Evolutionary conservation across 2,797 vertebrate species (phyloP).

Genomic region (Geotria australis): DNA sequence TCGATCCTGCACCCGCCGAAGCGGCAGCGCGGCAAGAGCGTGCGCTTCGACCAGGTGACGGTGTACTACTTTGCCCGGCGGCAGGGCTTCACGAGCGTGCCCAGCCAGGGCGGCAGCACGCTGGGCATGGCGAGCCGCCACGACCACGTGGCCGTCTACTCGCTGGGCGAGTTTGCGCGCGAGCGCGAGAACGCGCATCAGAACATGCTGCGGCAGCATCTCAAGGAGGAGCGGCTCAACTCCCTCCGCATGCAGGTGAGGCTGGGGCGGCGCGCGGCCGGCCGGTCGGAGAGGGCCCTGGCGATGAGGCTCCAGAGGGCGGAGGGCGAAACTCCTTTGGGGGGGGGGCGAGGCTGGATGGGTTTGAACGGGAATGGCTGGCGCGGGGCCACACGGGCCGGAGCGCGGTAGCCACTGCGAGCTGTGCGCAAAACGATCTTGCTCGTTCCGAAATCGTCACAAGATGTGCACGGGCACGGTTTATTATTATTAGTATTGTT

Average conservation of each 20-base stretch:
- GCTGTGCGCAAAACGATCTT: too few species aligned
- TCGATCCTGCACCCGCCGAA: slow-evolving; percentile 65
- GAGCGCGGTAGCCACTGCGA: too few species aligned
- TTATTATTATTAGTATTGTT: too few species aligned
- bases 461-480: too few species aligned
- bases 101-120: slow-evolving; percentile 76
- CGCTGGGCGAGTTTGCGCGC: slow-evolving; percentile 58
- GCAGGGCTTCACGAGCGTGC: slow-evolving; percentile 80
- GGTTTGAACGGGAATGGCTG: too few species aligned
- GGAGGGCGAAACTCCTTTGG: too few species aligned
- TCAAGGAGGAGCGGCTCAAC: slow-evolving; percentile 77
- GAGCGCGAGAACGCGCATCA: slow-evolving; percentile 60
- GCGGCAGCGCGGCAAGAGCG: slow-evolving; percentile 38
- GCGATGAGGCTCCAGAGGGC: too few species aligned
- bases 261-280: too few species aligned
- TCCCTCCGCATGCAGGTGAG: slow-evolving; percentile 51
- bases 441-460: too few species aligned
- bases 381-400: too few species aligned
- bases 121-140: slow-evolving; percentile 75
- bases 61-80: slow-evolving; percentile 74
- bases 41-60: slow-evolving; percentile 69
- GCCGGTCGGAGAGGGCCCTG: too few species aligned
- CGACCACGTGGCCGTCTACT: slow-evolving; percentile 55
- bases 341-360: too few species aligned
- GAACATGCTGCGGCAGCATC: slow-evolving; percentile 43